phyloP scores from a whole-genome alignment of 1,140 invertebrate species.

The Babylonia areolata region DNA sequence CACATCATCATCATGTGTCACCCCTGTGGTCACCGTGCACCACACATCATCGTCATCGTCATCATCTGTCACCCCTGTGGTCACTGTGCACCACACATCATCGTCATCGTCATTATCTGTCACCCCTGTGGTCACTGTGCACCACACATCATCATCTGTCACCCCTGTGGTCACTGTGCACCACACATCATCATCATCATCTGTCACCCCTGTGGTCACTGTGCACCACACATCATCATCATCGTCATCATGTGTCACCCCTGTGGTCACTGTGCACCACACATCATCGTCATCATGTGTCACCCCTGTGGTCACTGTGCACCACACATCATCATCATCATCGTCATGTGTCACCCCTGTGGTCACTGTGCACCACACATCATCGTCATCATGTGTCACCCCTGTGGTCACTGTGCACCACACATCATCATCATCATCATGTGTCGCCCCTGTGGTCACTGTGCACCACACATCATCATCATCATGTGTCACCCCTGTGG shows the following conservation, averaged over 20 bases:
- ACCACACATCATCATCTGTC: not conserved
- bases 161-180: not conserved
- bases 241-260: too few species aligned
- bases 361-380: not conserved
- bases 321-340: not conserved
- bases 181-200: not conserved
- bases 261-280: constrained; percentile 21
- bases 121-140: constrained; percentile 37
- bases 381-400: too few species aligned
- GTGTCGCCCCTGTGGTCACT: not conserved
- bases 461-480: not conserved
- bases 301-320: not conserved
- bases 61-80: too few species aligned
- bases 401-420: constrained; percentile 27
- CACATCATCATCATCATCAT: too few species aligned
- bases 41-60: not conserved
- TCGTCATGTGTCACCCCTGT: not conserved
- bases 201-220: not conserved
- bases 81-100: not conserved
- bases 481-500: not conserved
- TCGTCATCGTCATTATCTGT: not conserved
- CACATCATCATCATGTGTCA: too few species aligned
- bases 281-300: too few species aligned
- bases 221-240: not conserved
- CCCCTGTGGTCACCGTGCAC: constrained; percentile 33